Percentiles rank a stretch among this genome's conserved stretches.
Evolutionary conservation across 2,888 invertebrate species (phyloP).

Genomic region (Macaria liturata): DNA sequence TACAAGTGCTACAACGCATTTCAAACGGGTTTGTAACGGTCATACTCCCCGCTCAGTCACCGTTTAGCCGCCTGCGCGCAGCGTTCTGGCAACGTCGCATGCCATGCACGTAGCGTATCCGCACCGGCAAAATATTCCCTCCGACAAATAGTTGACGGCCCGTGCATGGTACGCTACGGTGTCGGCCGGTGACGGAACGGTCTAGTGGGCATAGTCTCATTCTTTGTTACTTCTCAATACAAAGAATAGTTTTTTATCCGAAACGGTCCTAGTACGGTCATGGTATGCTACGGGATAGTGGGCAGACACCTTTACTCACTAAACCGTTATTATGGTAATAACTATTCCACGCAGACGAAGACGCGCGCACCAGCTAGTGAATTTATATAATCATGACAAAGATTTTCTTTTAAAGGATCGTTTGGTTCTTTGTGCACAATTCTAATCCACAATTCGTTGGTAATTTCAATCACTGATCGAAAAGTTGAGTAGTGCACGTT

Average conservation of each 20-base stretch:
- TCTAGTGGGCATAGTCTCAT: slow-evolving; percentile 20
- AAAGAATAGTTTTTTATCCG: slow-evolving; percentile 17
- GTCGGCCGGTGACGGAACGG: slow-evolving; percentile 15
- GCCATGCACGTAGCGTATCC: slow-evolving; percentile 24
- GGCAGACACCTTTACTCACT: too few relatives aligned
- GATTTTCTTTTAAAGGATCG: too few relatives aligned
- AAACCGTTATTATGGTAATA: too few relatives aligned
- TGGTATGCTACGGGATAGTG: too few relatives aligned
- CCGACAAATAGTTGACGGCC: slow-evolving; percentile 15
- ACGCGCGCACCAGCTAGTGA: too few relatives aligned
- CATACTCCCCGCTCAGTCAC: slow-evolving; percentile 13
- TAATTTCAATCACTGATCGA: too few relatives aligned
- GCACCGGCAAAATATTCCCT: slow-evolving; percentile 14
- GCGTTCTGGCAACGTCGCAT: slow-evolving; percentile 25
- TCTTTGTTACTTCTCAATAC: slow-evolving; percentile 13
- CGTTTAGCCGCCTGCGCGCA: slow-evolving; percentile 29
- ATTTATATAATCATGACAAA: too few relatives aligned
- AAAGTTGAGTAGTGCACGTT: too few relatives aligned
- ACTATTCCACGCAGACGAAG: too few relatives aligned
- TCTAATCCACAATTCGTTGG: too few relatives aligned
- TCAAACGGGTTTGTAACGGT: slow-evolving; percentile 1
- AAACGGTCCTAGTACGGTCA: too few relatives aligned
- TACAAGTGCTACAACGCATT: slow-evolving; percentile 2
- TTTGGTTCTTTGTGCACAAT: too few relatives aligned
- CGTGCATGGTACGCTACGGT: slow-evolving; percentile 14